A percentile compares a stretch with the other conserved stretches of the same genome.
Conservation (phyloP, 2,888 invertebrate species). For the Chirona hameri region DNA sequence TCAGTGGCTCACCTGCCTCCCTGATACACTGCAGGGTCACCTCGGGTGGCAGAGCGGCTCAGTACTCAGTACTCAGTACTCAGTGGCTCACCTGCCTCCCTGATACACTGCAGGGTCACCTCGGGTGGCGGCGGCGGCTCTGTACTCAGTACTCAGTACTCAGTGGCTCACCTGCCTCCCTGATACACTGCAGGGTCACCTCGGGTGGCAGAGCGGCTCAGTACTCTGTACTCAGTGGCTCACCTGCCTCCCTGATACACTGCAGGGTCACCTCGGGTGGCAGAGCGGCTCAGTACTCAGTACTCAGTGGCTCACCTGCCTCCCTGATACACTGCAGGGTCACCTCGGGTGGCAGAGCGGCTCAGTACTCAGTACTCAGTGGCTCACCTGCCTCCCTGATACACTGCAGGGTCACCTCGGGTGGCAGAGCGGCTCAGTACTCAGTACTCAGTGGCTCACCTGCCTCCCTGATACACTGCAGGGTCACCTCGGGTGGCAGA, state of each 20-base stretch:
- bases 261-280: neutral
- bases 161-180: neutral
- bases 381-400: conserved; percentile 3
- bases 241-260: neutral
- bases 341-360: neutral
- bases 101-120: neutral
- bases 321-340: neutral
- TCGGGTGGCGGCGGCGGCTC: neutral
- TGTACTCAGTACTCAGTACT: too few relatives aligned
- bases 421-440: neutral
- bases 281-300: neutral
- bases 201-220: neutral
- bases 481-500: neutral
- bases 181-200: neutral
- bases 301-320: neutral
- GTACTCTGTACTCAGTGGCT: neutral
- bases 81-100: neutral
- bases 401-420: neutral
- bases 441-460: neutral
- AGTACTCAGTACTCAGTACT: too few relatives aligned
- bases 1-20: neutral
- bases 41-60: neutral
- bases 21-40: neutral
- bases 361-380: neutral
- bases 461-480: neutral